phyloP scores from a whole-genome alignment of 2,113 vertebrate species.

The Lipotes vexillifer region DNA sequence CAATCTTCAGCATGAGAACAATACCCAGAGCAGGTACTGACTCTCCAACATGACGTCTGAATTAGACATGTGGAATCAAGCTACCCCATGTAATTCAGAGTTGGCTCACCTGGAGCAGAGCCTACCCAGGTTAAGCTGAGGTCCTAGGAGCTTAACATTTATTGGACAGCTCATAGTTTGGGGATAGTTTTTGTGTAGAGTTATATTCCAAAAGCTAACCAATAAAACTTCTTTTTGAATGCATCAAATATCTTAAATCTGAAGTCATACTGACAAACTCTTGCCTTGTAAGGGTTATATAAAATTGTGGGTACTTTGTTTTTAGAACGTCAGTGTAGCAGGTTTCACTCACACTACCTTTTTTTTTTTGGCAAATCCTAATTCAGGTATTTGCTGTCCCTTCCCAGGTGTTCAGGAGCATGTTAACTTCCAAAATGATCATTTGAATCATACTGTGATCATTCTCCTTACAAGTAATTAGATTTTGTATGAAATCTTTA shows the following conservation, averaged over 20 bases:
- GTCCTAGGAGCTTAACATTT: neutral
- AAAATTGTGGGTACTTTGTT: neutral
- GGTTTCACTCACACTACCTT: neutral
- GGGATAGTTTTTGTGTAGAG: neutral
- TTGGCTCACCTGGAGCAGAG: neutral
- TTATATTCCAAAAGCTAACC: neutral
- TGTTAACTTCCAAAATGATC: neutral
- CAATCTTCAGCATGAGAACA: neutral
- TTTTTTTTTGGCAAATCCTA: neutral
- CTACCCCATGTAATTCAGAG: neutral
- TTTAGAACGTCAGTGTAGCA: neutral
- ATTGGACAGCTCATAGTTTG: neutral
- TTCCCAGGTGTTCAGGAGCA: neutral
- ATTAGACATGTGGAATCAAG: neutral
- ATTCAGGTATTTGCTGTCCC: neutral
- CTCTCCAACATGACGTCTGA: too few species aligned
- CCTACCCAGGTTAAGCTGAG: neutral
- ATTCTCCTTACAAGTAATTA: neutral
- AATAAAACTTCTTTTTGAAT: neutral
- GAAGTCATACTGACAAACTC: neutral
- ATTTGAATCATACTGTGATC: neutral
- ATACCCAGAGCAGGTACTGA: neutral
- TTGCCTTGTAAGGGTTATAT: neutral
- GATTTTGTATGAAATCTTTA: neutral
- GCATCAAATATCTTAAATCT: neutral